Base-by-base conservation (phyloP, 2,797 vertebrate genomes). In the Furcifer pardalis region DNA sequence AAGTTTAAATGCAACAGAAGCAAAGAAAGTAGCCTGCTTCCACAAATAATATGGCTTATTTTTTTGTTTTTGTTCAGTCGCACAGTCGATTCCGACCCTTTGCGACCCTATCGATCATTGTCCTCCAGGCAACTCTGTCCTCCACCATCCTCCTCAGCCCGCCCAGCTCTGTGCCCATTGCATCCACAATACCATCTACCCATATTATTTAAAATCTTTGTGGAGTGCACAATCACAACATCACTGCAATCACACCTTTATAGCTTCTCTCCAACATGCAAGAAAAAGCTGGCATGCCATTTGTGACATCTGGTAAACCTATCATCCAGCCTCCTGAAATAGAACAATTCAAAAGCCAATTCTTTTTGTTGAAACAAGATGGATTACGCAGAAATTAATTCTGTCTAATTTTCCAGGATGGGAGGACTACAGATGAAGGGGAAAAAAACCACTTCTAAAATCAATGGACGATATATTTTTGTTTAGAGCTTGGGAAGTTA, bases 301-400 rank as follows among this genome's bases (percentile, higher is more conserved):
- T n/a, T 60, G 32, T 8, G n/a, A 86, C 73, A 77, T 86, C 79
- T 81, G 79, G 79, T n/a, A 81, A 77, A 37, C 49, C 63, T 49
- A 77, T 71, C 42, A 76, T 69, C 65, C n/a, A 62, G 32, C 6
- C 52, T 17, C 30, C 1, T 4, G 42, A 35, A 69, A 69, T 12
- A 77, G 46, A 42, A 65, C 63, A 76, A 49, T 81, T 19, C 35
- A 83, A 56, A 75, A 25, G 25, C 72, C 73, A 69, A 62, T 37
- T 19, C 7, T 25, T 69, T 69, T 49, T 69, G 17, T 69, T 37
- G 49, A 7, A 25, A 21, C 13, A 82, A 30, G 3, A 84, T n/a
- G 44, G 8, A 76, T 65, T 32, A 46, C 44, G 15, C 81, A 44
- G 12, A 5, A 17, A 21, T 30, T 4, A 2, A 66, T 59, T 62